A percentile compares a stretch with the other conserved stretches of the same genome.
These are phyloP conservation scores for Phataginus tetradactyla DNA, from an alignment of 2,797 vertebrate species.

Conservation along the genomic window DNA sequence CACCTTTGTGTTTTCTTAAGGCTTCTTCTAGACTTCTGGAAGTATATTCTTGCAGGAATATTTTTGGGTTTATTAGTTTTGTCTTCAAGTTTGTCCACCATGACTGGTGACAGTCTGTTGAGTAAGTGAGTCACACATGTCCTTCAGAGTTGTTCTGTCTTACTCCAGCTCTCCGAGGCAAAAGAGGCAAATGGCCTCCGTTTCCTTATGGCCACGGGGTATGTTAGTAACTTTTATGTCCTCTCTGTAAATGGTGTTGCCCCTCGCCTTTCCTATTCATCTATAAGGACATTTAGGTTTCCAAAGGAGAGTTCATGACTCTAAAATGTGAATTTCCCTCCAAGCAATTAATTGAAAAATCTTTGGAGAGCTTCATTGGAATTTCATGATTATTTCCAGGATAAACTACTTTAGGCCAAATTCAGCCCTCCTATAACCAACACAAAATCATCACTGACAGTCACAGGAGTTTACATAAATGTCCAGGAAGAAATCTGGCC, in stretches of 20 bases:
- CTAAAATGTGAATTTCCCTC: slow-evolving; percentile 52
- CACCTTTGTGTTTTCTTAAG: slow-evolving; percentile 25
- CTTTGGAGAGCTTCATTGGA: slow-evolving; percentile 69
- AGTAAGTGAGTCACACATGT: slow-evolving; percentile 49
- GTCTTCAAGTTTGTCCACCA: not conserved
- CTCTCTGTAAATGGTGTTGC: not conserved
- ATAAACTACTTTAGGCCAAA: slow-evolving; percentile 70
- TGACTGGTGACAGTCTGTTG: not conserved
- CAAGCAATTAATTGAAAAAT: slow-evolving; percentile 71
- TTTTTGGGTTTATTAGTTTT: not conserved
- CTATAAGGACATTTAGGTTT: not conserved
- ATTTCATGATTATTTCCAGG: slow-evolving; percentile 79
- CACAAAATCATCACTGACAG: slow-evolving; percentile 64
- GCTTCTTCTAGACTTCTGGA: slow-evolving; percentile 23
- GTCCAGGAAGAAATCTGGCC: slow-evolving; percentile 57
- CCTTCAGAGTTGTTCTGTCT: slow-evolving; percentile 5
- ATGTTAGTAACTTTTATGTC: not conserved
- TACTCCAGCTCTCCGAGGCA: not conserved
- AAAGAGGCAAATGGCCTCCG: not conserved
- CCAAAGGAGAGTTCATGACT: slow-evolving; percentile 33
- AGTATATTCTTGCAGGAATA: not conserved
- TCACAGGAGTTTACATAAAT: slow-evolving; percentile 47
- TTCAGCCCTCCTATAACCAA: slow-evolving; percentile 58
- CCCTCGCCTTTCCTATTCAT: slow-evolving; percentile 12
- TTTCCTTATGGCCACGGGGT: not conserved